These are phyloP conservation scores for Anhinga anhinga DNA, from an alignment of 2,113 vertebrate species.

Conservation along the genomic window DNA sequence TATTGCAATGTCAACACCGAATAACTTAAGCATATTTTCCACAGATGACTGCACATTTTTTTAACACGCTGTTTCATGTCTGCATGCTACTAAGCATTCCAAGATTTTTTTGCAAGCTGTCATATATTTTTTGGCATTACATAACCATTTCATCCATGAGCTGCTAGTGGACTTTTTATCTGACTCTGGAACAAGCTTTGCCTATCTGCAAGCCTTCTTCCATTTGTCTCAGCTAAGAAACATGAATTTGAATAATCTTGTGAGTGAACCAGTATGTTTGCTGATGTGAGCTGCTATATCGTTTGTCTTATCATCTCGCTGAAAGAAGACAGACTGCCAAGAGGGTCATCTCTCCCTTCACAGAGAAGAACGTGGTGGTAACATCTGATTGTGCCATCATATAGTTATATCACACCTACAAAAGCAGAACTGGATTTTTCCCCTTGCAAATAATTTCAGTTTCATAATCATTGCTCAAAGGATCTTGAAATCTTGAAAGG, in stretches of 20 bases:
- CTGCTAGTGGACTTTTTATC: background rate
- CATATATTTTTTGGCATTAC: conserved; percentile 42
- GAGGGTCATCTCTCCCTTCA: background rate
- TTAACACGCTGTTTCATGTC: conserved; percentile 37
- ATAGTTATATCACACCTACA: background rate
- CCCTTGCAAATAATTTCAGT: background rate
- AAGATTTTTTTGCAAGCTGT: conserved; percentile 43
- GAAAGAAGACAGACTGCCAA: background rate
- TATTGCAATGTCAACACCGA: conserved; percentile 44
- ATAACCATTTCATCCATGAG: conserved; percentile 21
- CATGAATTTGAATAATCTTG: background rate
- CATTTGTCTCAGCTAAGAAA: background rate
- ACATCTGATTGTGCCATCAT: background rate
- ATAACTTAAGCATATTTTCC: conserved; percentile 60
- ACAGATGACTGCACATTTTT: conserved; percentile 56
- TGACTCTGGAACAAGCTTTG: background rate
- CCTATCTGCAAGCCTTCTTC: background rate
- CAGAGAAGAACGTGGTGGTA: background rate
- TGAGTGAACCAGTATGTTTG: background rate
- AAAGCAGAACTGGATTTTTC: background rate
- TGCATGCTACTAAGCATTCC: conserved; percentile 16
- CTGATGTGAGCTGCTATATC: background rate
- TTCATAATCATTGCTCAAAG: background rate
- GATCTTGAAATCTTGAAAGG: background rate
- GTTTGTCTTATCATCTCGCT: background rate